Base-by-base conservation (phyloP, 2,888 invertebrate species). In the Eupithecia centaureata region DNA sequence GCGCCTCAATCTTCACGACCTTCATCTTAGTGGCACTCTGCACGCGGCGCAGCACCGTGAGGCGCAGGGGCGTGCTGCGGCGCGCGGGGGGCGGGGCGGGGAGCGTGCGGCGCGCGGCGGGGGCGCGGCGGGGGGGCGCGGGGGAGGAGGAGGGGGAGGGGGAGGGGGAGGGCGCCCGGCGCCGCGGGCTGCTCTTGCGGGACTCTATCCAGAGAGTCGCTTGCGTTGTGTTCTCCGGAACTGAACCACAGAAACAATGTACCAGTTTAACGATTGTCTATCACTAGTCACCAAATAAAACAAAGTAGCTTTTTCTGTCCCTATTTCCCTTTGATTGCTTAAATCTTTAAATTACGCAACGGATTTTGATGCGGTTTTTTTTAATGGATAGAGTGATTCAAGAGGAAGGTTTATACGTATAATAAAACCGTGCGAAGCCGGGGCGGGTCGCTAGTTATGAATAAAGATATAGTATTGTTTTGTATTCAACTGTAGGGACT, bases 131-230 rank as follows among this genome's bases (percentile, higher is more conserved):
- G 56, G 27, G 8, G 38, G 3, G 47, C 47, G 47, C 13, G 38
- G 38, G 38, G 10, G 15, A 7, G 38, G 15, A 15, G 38, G 38
- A 15, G 38, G 15, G 13, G 38, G 15, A 15, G 38, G 38, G 10
- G 38, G 15, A 3, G 3, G 38, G 10, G 38, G 38, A 15, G 38
- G 38, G 3, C 10, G 15, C 38, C 10, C 38, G 1, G 18, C 67
- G 54, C 1, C 64, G 42, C 22, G 68, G 64, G n/a, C 57, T 56
- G 13, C 71, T 65, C 78, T 86, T 87, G 15, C 90, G 79, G 0
- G 89, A 89, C 77, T 89, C 88, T 56, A 90, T 89, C 91, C 91
- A 91, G 32, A 86, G 78, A 30, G 85, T 79, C 2, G 91, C 91
- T 70, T 89, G 86, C 0, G 88, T 88, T 0, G 87, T 82, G 69